Conservation (phyloP, 2,113 vertebrate species). For the Telmatochromis sp. region DNA sequence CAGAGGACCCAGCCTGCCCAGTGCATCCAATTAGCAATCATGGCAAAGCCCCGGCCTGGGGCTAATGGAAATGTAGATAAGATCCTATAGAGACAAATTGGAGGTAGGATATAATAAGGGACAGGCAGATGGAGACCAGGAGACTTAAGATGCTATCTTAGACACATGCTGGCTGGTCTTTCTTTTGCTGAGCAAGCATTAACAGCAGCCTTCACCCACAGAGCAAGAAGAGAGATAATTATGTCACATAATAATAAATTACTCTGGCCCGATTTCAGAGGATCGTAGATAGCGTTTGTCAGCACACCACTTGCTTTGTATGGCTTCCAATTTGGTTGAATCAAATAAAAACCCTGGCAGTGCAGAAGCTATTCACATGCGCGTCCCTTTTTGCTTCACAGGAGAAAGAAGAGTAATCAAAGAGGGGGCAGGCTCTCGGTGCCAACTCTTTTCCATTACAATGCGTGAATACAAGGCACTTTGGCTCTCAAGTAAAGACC, state of each 20-base stretch:
- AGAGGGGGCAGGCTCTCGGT: neutral
- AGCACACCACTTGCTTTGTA: constrained; percentile 27
- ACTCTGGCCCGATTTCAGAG: constrained; percentile 17
- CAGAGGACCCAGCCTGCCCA: neutral
- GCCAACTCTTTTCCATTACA: constrained; percentile 30
- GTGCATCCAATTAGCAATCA: constrained; percentile 52
- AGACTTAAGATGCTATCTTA: constrained; percentile 55
- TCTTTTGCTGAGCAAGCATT: constrained; percentile 56
- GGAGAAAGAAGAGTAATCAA: constrained; percentile 23
- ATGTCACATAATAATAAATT: constrained; percentile 45
- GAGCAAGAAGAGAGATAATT: constrained; percentile 33
- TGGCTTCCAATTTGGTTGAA: constrained; percentile 21
- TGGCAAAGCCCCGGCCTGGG: constrained; percentile 13
- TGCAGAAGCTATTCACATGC: constrained; percentile 33
- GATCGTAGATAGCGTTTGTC: constrained; percentile 27
- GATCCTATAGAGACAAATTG: constrained; percentile 51
- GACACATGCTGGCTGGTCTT: neutral
- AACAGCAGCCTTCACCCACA: neutral
- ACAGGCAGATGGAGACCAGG: constrained; percentile 34
- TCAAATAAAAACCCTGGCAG: constrained; percentile 14
- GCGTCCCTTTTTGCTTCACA: neutral
- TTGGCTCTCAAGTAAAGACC: neutral
- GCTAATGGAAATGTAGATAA: constrained; percentile 64
- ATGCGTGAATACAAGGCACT: constrained; percentile 6
- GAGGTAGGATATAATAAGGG: constrained; percentile 38